Base-by-base conservation (phyloP, 2,113 vertebrate species). In the Myodes glareolus region DNA sequence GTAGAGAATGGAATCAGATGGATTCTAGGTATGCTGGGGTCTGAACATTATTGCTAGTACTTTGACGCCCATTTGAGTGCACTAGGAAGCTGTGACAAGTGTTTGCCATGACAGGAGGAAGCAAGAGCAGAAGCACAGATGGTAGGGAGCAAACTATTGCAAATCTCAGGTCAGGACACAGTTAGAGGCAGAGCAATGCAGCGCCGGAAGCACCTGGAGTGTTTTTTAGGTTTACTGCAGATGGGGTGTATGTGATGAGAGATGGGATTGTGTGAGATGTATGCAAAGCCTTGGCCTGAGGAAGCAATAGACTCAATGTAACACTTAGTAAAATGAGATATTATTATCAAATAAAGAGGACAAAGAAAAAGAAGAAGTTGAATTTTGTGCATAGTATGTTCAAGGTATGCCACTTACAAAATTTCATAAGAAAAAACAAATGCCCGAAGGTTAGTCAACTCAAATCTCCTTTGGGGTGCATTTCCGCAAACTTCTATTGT, bases 351-450 rank as follows among this genome's bases (percentile, higher is more conserved):
- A 81, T 33, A 82, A 87, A 90, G 9, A 94, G 19, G 89, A 88
- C n/a, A 92, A 39, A 70, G 29, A 50, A 86, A 95, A 91, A 52
- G 39, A 8, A 82, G 27, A 94, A 82, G 12, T 45, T 89, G 61
- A 25, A 19, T 33, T 82, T 92, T 86, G 63, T 72, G 31, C 12
- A 16, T 31, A 42, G 36, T 23, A 36, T 84, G 89, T 92, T 94
- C 82, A 78, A 88, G 11, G 2, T 50, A 36, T 63, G 23, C 12
- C n/a, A 67, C 29, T 90, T 95, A 92, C 0, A 93, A 77, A 90
- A 10, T 1, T 94, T 78, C 80, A 16, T 47, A 85, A 94, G 42
- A 55, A 93, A 95, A 93, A 92, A 92, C 3, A 88, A 81, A 52
- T 19, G 21, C 80, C 25, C 87, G n/a, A 88, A 85, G 89, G 17